These are phyloP conservation scores for Tetragonula carbonaria DNA, from an alignment of 2,888 invertebrate species.

Conservation along the genomic window DNA sequence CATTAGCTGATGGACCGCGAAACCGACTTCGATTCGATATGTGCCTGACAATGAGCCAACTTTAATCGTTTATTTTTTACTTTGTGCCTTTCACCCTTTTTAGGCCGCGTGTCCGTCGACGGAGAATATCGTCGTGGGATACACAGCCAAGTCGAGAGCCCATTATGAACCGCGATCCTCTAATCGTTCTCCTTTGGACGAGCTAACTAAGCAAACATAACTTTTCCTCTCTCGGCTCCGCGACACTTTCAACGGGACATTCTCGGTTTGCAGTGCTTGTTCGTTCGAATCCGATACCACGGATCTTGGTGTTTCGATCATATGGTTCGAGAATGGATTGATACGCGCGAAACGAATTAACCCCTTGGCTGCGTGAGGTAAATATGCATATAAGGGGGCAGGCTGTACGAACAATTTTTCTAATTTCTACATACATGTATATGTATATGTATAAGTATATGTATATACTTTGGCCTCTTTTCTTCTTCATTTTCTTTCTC, in stretches of 20 bases:
- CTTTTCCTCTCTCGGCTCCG: slow-evolving; percentile 44
- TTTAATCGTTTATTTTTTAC: slow-evolving; percentile 74
- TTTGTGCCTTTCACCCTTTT: slow-evolving; percentile 80
- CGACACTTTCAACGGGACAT: slow-evolving; percentile 47
- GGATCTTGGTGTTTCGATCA: slow-evolving; percentile 52
- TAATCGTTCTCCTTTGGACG: slow-evolving; percentile 39
- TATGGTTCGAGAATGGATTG: slow-evolving; percentile 76
- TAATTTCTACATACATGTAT: not conserved
- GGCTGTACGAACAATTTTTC: slow-evolving; percentile 42
- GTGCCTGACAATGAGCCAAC: slow-evolving; percentile 71
- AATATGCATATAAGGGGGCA: not conserved
- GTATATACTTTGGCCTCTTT: not conserved
- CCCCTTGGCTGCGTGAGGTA: not conserved
- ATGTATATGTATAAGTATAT: not conserved
- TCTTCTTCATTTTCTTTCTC: not conserved
- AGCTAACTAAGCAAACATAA: slow-evolving; percentile 18
- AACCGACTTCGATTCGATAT: slow-evolving; percentile 67
- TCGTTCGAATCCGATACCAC: slow-evolving; percentile 49
- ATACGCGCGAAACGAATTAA: slow-evolving; percentile 23
- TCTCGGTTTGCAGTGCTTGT: slow-evolving; percentile 51
- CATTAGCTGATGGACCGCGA: slow-evolving; percentile 35
- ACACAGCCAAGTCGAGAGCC: slow-evolving; percentile 52
- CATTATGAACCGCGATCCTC: slow-evolving; percentile 36
- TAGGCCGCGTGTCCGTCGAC: slow-evolving; percentile 64
- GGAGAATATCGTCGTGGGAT: slow-evolving; percentile 57